Evolutionary conservation across 2,797 vertebrate species (phyloP).

Genomic region (Neosilurus mollespiculum): DNA sequence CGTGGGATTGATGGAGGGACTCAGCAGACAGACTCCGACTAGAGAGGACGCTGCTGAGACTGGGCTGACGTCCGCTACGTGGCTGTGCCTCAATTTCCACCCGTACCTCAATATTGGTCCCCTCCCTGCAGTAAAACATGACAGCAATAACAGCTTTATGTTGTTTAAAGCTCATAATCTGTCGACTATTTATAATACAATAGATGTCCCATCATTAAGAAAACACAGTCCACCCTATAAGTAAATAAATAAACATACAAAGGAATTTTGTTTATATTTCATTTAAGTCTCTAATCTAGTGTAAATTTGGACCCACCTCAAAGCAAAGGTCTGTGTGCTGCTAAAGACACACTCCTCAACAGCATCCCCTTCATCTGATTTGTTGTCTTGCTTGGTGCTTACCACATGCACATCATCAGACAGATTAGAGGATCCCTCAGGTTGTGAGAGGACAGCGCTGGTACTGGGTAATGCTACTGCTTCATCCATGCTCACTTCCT

Average conservation of each 20-base stretch:
- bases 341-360: conserved; percentile 62
- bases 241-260: not conserved
- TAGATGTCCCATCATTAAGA: not conserved
- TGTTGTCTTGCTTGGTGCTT: conserved; percentile 65
- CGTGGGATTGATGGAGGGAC: conserved; percentile 72
- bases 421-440: conserved; percentile 52
- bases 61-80: conserved; percentile 70
- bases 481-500: conserved; percentile 73
- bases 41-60: conserved; percentile 79
- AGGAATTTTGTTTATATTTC: not conserved
- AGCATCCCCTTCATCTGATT: conserved; percentile 68
- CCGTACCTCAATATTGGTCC: conserved; percentile 79
- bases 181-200: not conserved
- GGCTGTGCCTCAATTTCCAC: conserved; percentile 81
- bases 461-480: conserved; percentile 71
- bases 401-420: conserved; percentile 64
- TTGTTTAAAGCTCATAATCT: not conserved
- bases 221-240: not conserved
- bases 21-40: conserved; percentile 79
- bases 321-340: conserved; percentile 62
- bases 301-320: conserved; percentile 65
- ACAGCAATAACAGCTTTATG: not conserved
- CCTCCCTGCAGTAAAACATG: conserved; percentile 69
- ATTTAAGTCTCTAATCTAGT: not conserved
- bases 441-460: conserved; percentile 56